phyloP scores from a whole-genome alignment of 92 coral and sea anemone genomes.

The Porites divaricata region DNA sequence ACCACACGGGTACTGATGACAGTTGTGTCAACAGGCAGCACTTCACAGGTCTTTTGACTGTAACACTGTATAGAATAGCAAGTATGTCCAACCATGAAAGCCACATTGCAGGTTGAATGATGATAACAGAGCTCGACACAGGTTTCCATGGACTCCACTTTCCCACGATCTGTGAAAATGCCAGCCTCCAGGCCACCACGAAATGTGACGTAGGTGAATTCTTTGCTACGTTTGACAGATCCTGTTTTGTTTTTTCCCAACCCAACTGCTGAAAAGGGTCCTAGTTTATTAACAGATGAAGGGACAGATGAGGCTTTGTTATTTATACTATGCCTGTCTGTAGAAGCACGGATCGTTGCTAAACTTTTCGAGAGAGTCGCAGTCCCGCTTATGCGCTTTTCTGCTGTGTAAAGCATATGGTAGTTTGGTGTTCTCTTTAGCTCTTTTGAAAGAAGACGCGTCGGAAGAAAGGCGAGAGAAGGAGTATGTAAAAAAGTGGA shows the following conservation, averaged over 20 bases:
- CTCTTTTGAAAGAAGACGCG: background rate
- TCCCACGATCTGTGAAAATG: slow-evolving; percentile 73
- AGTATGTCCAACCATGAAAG: slow-evolving; percentile 72
- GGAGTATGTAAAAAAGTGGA: background rate
- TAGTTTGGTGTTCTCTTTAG: background rate
- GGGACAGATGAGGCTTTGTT: background rate
- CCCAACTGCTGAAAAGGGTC: background rate
- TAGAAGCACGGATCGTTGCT: background rate
- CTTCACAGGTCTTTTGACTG: slow-evolving; percentile 86
- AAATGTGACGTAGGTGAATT: slow-evolving; percentile 77
- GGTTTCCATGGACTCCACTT: slow-evolving; percentile 67
- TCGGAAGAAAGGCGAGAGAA: background rate
- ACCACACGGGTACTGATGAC: slow-evolving; percentile 73
- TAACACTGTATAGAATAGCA: slow-evolving; percentile 92
- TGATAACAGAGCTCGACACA: slow-evolving; percentile 75
- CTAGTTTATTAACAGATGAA: background rate
- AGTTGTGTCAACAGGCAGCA: slow-evolving; percentile 73
- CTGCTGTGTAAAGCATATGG: background rate
- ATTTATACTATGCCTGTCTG: background rate
- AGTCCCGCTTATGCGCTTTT: background rate
- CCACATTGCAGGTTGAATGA: slow-evolving; percentile 78
- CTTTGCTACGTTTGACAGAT: slow-evolving; percentile 40
- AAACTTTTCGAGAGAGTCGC: too few relatives aligned
- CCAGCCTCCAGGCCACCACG: slow-evolving; percentile 80
- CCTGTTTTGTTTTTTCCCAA: background rate